phyloP scores from a whole-genome alignment of 2,113 vertebrate genomes.

The Columbina picui region DNA sequence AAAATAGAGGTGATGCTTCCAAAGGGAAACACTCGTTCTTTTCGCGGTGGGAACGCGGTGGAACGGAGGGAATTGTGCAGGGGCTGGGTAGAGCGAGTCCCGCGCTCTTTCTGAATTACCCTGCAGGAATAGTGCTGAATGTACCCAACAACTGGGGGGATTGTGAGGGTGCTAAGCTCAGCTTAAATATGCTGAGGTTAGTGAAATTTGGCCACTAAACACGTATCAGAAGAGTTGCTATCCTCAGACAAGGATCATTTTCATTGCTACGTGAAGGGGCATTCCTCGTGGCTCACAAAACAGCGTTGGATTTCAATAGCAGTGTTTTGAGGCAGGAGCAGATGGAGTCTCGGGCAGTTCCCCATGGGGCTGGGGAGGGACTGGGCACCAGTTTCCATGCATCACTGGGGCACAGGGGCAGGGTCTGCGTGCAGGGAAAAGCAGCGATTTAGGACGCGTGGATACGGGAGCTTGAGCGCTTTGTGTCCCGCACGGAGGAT shows the following conservation, averaged over 20 bases:
- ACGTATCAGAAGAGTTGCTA: accelerated
- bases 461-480: accelerated
- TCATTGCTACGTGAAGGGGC: not conserved
- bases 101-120: not conserved
- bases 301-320: accelerated
- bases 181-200: not conserved
- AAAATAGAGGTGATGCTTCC: not conserved
- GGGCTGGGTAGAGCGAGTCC: not conserved
- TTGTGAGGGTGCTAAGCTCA: accelerated
- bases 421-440: too few species aligned
- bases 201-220: accelerated
- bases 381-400: too few species aligned
- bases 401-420: too few species aligned
- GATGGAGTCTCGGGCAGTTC: not conserved
- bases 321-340: not conserved
- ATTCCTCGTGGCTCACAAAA: not conserved
- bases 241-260: not conserved
- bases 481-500: accelerated
- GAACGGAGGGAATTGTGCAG: not conserved
- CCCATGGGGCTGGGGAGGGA: accelerated
- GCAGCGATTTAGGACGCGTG: accelerated
- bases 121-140: not conserved
- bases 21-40: not conserved
- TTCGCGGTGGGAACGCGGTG: not conserved
- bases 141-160: too few species aligned